Base-by-base conservation (phyloP, 2,113 vertebrate species). In the Morone chrysops region DNA sequence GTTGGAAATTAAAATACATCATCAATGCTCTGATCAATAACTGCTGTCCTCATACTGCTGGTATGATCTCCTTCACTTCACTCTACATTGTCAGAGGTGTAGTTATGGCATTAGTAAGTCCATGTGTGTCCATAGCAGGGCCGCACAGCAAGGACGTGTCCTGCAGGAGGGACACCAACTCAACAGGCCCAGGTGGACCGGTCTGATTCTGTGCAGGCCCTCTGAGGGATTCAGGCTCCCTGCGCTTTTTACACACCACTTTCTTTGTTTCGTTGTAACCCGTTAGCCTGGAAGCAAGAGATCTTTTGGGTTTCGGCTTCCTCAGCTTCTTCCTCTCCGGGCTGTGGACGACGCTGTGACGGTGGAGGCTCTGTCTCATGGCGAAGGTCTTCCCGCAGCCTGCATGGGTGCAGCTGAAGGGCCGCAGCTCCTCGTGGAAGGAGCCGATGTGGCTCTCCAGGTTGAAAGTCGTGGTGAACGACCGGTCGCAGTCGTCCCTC, bases 381-480 rank as follows among this genome's bases (percentile, higher is more conserved):
- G 96, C 92, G 76, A 99, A 99, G 0, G 88, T 90, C 86, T 94
- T 98, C 22, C 94, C 93, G 47, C 98, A 99, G 85, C 94, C 95
- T 0, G 93, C 54, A 0, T 96, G 92, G 2, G 95, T 76, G 84
- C 98, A 99, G 50, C 73, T 17, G 70, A 97, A 98, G 0, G 95
- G 91, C 1, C 91, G 95, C 86, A 85, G 48, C 51, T 96, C 94
- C 69, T 99, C 96, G 0, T 99, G 98, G 84, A 97, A 98, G 13
- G 97, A 96, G 13, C 94, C 74, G 45, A 99, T 95, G 78, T 99
- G 98, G 90, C 94, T 97, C 92, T 97, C 96, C 83, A 99, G 96
- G 83, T 97, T 99, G 85, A 97, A 99, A 7, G 89, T 0, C 0
- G 96, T 98, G 8, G 97, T 99, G 88, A 97, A 99, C 0, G 98